Percentiles rank a stretch among this genome's conserved stretches.
Evolutionary conservation across 2,888 invertebrate genomes (phyloP).

Genomic region (Pedicia rivosa): DNA sequence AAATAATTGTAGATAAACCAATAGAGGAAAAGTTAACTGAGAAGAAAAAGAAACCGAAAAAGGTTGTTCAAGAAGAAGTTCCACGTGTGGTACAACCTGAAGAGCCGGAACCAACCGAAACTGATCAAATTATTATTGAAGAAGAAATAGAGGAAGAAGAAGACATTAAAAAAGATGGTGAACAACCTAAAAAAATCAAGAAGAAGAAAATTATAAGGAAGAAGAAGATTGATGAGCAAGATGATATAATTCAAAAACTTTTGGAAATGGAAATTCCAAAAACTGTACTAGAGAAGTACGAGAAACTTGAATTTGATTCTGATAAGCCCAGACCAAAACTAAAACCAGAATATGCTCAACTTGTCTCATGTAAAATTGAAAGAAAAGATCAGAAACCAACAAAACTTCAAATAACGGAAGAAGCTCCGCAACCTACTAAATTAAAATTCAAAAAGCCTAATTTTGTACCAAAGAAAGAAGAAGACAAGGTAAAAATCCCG

Average conservation of each 20-base stretch:
- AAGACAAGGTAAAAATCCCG: slow-evolving; percentile 46
- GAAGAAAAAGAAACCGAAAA: slow-evolving; percentile 7
- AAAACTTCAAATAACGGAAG: slow-evolving; percentile 39
- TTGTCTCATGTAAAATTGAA: slow-evolving; percentile 41
- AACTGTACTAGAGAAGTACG: slow-evolving; percentile 21
- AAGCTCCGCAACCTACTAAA: slow-evolving; percentile 47
- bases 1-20: too few species aligned
- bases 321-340: slow-evolving; percentile 20
- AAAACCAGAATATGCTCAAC: slow-evolving; percentile 21
- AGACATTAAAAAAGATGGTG: slow-evolving; percentile 9
- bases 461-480: slow-evolving; percentile 28
- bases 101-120: too few species aligned
- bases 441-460: slow-evolving; percentile 33
- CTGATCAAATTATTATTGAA: neutral
- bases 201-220: slow-evolving; percentile 18
- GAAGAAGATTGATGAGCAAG: slow-evolving; percentile 23
- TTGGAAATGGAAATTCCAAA: slow-evolving; percentile 20
- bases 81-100: too few species aligned
- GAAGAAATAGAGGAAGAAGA: slow-evolving; percentile 7
- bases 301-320: slow-evolving; percentile 25
- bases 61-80: too few species aligned
- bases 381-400: slow-evolving; percentile 40
- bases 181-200: slow-evolving; percentile 8
- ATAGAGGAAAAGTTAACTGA: too few species aligned
- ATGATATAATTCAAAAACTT: slow-evolving; percentile 18